Evolutionary conservation across 1,140 invertebrate genomes (phyloP).

Genomic region (Drosophila seguyi): DNA sequence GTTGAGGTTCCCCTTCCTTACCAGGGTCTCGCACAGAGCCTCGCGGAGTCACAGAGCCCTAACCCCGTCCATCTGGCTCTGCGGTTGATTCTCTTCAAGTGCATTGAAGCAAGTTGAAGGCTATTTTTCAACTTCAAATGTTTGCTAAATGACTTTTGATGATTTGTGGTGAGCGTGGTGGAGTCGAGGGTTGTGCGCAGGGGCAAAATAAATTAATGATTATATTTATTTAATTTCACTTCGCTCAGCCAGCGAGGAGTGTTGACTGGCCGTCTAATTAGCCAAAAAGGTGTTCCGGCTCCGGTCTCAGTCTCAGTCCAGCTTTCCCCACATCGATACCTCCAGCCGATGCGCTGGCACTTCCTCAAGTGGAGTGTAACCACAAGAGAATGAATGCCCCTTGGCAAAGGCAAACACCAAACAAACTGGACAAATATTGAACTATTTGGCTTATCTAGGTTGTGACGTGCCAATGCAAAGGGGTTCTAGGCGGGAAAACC

Average conservation of each 20-base stretch:
- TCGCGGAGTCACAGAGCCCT: constrained; percentile 10
- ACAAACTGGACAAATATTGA: constrained; percentile 41
- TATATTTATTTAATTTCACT: constrained; percentile 80
- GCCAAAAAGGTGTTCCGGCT: constrained; percentile 51
- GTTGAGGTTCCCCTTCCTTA: constrained; percentile 10
- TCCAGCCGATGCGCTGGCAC: constrained; percentile 29
- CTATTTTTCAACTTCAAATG: constrained; percentile 84
- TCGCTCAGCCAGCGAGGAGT: constrained; percentile 37
- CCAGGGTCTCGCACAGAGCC: constrained; percentile 10
- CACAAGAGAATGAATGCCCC: not conserved
- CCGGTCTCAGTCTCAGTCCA: not conserved
- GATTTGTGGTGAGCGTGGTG: constrained; percentile 69
- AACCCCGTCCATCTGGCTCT: constrained; percentile 34
- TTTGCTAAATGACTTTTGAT: constrained; percentile 84
- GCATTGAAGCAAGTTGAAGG: constrained; percentile 82
- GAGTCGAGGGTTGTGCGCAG: constrained; percentile 49
- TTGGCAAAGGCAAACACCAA: constrained; percentile 25
- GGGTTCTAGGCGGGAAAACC: constrained; percentile 2
- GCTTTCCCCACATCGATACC: constrained; percentile 15
- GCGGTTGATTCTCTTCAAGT: constrained; percentile 74
- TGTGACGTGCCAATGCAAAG: constrained; percentile 14
- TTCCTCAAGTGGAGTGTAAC: constrained; percentile 32
- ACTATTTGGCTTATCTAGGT: constrained; percentile 17
- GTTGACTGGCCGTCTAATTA: constrained; percentile 75
- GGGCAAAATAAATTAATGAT: constrained; percentile 79